A percentile compares a stretch with the other conserved stretches of the same genome.
phyloP scores from a whole-genome alignment of 2,797 vertebrate genomes.

The Bradypodion ventrale region DNA sequence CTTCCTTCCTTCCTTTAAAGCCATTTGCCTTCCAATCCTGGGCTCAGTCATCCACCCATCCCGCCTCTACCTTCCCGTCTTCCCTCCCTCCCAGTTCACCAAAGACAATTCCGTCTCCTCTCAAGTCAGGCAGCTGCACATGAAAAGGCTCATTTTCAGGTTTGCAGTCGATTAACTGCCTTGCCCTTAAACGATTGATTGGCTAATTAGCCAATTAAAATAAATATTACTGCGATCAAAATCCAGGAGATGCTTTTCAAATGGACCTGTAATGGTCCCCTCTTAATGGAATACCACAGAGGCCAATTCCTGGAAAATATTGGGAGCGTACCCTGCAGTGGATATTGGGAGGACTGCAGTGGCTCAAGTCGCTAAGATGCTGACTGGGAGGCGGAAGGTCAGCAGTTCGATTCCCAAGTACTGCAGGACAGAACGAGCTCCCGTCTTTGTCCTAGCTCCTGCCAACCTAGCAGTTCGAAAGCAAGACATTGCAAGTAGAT shows the following conservation, averaged over 20 bases:
- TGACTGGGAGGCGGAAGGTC: too few species aligned
- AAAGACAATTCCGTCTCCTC: background rate
- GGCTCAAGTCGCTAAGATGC: too few species aligned
- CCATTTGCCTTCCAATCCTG: too few species aligned
- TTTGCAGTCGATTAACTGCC: conserved; percentile 27
- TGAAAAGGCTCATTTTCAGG: background rate
- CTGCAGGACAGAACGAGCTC: too few species aligned
- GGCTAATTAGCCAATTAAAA: conserved; percentile 40
- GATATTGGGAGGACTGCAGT: too few species aligned
- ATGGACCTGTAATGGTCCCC: background rate
- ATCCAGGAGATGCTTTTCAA: conserved; percentile 11
- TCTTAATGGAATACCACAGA: background rate
- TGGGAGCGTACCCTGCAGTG: background rate
- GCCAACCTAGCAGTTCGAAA: too few species aligned
- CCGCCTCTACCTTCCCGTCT: background rate
- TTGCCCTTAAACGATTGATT: conserved; percentile 39
- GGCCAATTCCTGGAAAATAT: background rate
- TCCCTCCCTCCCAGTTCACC: background rate
- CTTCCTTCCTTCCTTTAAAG: too few species aligned
- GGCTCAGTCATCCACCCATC: fast-evolving
- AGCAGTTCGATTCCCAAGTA: too few species aligned
- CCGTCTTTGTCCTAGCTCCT: too few species aligned
- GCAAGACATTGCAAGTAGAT: too few species aligned
- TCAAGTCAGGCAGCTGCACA: background rate
- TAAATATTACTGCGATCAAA: conserved; percentile 32